Percentiles rank a stretch among this genome's conserved stretches.
Evolutionary conservation across 2,888 invertebrate genomes (phyloP).

Genomic region (Drosophila colorata): DNA sequence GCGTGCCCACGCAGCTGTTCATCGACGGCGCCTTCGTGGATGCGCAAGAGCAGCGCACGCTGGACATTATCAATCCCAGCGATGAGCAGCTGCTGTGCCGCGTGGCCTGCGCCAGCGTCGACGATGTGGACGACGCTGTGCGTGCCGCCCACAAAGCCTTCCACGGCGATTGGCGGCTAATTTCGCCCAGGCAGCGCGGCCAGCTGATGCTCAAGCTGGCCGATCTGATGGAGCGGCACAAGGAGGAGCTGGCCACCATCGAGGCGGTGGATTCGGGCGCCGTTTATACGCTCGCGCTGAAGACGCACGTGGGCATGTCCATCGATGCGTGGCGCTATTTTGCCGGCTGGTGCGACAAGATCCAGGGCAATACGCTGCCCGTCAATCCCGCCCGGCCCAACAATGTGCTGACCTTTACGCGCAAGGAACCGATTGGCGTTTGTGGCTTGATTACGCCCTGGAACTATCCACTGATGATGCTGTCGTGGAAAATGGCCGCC

Average conservation of each 20-base stretch:
- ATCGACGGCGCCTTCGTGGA: conserved; percentile 96
- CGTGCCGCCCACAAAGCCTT: conserved; percentile 95
- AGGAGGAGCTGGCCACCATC: conserved; percentile 97
- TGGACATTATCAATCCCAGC: conserved; percentile 92
- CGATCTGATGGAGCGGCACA: conserved; percentile 97
- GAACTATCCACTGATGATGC: conserved; percentile 99
- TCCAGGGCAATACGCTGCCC: conserved; percentile 95
- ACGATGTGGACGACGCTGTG: conserved; percentile 95
- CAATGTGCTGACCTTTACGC: conserved; percentile 94
- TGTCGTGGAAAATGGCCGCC: conserved; percentile 99
- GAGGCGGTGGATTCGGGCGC: conserved; percentile 98
- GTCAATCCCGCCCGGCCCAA: conserved; percentile 97
- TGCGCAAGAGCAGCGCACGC: conserved; percentile 88
- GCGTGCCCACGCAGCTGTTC: conserved; percentile 95
- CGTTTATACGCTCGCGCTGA: conserved; percentile 97
- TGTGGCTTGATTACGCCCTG: conserved; percentile 97
- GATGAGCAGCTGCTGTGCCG: conserved; percentile 93
- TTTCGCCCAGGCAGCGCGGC: conserved; percentile 96
- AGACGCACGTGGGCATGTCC: conserved; percentile 99
- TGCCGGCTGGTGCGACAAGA: conserved; percentile 98
- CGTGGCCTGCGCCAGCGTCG: conserved; percentile 90
- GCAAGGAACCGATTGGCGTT: conserved; percentile 96
- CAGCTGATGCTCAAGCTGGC: conserved; percentile 94
- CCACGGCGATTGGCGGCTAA: conserved; percentile 97
- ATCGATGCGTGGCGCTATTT: conserved; percentile 98